Evolutionary conservation across 2,797 vertebrate species (phyloP).

Genomic region (Hyperoplus immaculatus): DNA sequence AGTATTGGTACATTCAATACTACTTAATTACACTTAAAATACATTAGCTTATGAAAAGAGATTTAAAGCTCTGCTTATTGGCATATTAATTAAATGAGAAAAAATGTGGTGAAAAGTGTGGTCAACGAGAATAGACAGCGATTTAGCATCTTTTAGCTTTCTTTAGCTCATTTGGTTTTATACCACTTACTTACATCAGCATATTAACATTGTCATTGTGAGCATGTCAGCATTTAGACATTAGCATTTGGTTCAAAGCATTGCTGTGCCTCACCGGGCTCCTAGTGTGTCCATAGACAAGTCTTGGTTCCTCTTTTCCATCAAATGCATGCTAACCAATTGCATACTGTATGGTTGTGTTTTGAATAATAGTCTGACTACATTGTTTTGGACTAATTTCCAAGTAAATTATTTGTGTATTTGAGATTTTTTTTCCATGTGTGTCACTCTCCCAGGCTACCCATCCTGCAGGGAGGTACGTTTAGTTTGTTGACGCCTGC

Average conservation of each 20-base stretch:
- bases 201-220: background rate
- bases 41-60: background rate
- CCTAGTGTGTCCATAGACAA: background rate
- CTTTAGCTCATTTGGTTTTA: background rate
- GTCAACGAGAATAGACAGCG: background rate
- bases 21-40: background rate
- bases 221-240: background rate
- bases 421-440: background rate
- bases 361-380: background rate
- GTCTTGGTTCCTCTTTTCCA: background rate
- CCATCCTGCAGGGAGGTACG: slow-evolving; percentile 94
- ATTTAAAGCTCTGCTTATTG: background rate
- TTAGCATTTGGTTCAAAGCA: background rate
- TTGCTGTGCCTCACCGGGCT: background rate
- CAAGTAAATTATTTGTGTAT: background rate
- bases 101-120: background rate
- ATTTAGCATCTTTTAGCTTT: background rate
- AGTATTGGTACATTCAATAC: too few species aligned
- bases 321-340: background rate
- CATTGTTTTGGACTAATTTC: background rate
- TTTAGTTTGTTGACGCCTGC: slow-evolving; percentile 91
- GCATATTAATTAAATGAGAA: background rate
- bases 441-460: slow-evolving; percentile 83
- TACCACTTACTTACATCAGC: background rate
- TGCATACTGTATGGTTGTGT: background rate